phyloP scores from a whole-genome alignment of 2,888 invertebrate genomes.

The Eudemis profundana region DNA sequence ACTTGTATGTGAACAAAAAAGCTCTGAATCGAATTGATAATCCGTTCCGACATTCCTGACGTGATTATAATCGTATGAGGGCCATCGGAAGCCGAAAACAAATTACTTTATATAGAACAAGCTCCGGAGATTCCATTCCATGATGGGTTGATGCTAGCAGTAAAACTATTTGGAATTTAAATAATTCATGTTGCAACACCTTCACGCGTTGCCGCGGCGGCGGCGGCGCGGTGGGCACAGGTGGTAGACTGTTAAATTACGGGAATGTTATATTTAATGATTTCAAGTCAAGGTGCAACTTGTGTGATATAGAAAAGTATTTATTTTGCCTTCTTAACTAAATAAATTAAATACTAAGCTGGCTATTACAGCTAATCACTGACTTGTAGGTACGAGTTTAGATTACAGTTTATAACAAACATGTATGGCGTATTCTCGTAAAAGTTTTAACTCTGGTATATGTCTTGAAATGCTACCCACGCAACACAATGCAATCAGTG shows the following conservation, averaged over 20 bases:
- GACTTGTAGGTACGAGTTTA: background rate
- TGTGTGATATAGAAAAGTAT: background rate
- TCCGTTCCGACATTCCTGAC: conserved; percentile 68
- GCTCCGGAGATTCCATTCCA: conserved; percentile 53
- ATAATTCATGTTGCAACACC: conserved; percentile 50
- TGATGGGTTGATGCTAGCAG: conserved; percentile 52
- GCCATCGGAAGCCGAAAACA: conserved; percentile 71
- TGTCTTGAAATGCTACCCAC: background rate
- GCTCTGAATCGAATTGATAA: conserved; percentile 68
- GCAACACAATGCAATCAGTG: conserved; percentile 14
- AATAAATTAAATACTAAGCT: background rate
- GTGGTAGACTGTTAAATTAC: conserved; percentile 21
- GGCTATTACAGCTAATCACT: background rate
- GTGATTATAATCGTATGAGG: conserved; percentile 64
- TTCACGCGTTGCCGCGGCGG: conserved; percentile 23
- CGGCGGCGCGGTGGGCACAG: background rate
- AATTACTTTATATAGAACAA: conserved; percentile 64
- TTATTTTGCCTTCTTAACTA: background rate
- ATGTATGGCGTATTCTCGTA: background rate
- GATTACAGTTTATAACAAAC: background rate
- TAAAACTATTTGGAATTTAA: conserved; percentile 56
- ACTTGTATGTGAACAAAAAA: conserved; percentile 55
- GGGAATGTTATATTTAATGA: conserved; percentile 6
- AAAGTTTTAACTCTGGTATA: background rate
- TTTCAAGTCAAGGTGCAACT: background rate